Base-by-base conservation (phyloP, 2,113 vertebrate species). In the Leiothrix lutea region DNA sequence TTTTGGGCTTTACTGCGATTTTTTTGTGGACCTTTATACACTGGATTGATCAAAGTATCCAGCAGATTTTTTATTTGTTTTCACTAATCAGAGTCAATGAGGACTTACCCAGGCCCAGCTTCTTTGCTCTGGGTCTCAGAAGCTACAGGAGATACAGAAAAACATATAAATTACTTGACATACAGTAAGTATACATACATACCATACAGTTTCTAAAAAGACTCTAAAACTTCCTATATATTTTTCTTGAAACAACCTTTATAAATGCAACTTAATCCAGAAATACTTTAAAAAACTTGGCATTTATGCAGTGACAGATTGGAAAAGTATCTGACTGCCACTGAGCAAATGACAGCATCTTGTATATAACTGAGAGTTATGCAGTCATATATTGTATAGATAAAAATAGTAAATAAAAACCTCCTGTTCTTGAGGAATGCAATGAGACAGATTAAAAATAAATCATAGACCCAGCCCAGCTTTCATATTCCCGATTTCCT, bases 71-170 rank as follows among this genome's bases (percentile, higher is more conserved):
- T 12, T 1, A 26, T 51, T 53, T 53, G 19, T 58, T 61, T 51
- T 6, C 20, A 57, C 29, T 67, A 61, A 71, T n/a, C 31, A n/a
- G 60, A 82, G 24, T 88, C 44, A 56, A 25, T 40, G 29, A 95
- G 31, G n/a, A 96, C 99, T 98, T 97, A 99, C 99, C 99, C 2
- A 99, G 97, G 61, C 99, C 99, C 79, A 99, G 16, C 90, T 99
- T 99, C 67, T 96, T 98, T 74, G 97, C 97, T 97, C 99, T 98
- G 42, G 99, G 99, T 95, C 99, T 98, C 50, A 99, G 97, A 96
- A 99, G 94, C 99, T 99, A 92, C 45, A 94, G 92, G 65, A 96
- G 64, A 90, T 47, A 81, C 6, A 91, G 54, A 73, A 79, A 31
- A 31, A 50, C 5, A 86, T 6, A 88, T 11, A 26, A 65, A 74